Conservation (phyloP, 2,113 vertebrate species). For the Neogobius melanostomus region DNA sequence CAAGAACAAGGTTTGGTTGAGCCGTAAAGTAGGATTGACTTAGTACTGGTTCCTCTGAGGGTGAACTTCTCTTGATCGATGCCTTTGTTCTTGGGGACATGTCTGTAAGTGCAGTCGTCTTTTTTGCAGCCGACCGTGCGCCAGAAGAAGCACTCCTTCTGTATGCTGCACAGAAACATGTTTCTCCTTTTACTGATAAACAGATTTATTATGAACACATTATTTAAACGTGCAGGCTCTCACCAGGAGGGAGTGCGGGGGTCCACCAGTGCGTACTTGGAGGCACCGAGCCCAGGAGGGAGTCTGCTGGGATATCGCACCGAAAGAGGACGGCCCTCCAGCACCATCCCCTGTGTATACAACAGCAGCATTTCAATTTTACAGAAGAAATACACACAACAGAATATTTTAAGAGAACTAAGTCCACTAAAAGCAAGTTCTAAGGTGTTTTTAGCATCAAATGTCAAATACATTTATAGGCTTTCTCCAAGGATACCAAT, state of each 20-base stretch:
- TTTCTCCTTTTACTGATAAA: background rate
- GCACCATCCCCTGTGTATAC: constrained; percentile 55
- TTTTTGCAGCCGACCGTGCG: constrained; percentile 70
- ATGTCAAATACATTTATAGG: too few species aligned
- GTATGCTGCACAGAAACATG: constrained; percentile 30
- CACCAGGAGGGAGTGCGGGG: constrained; percentile 12
- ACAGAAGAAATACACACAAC: too few species aligned
- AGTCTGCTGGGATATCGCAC: constrained; percentile 65
- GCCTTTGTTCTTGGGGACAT: constrained; percentile 68
- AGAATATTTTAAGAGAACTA: too few species aligned
- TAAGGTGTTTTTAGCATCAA: too few species aligned
- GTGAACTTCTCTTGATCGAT: constrained; percentile 63
- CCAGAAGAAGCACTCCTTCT: constrained; percentile 77
- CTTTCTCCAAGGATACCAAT: too few species aligned
- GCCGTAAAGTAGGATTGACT: background rate
- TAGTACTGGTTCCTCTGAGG: background rate
- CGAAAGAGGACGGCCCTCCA: constrained; percentile 56
- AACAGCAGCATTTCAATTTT: background rate
- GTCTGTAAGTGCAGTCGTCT: constrained; percentile 65
- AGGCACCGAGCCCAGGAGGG: constrained; percentile 40
- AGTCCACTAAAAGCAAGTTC: too few species aligned
- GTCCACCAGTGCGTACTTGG: constrained; percentile 39
- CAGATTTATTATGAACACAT: background rate
- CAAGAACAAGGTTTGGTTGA: background rate
- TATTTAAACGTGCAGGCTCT: constrained; percentile 23